Conservation (phyloP, 2,113 vertebrate species). For the Chrysochloris asiatica region DNA sequence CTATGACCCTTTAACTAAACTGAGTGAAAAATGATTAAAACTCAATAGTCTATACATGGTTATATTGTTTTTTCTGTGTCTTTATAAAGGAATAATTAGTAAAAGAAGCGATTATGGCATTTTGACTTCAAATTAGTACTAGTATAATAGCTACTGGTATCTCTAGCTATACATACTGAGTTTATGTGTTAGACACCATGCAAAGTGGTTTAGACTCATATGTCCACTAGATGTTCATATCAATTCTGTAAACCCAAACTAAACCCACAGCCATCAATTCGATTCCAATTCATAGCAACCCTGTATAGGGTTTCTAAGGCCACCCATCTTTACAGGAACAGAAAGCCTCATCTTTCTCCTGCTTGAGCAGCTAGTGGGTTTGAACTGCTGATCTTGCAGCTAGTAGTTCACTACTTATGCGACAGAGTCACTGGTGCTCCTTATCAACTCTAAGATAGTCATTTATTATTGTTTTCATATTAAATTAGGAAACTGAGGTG, state of each 20-base stretch:
- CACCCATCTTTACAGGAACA: no score
- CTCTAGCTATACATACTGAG: neutral
- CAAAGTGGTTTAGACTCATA: neutral
- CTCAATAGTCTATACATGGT: neutral
- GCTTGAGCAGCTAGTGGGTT: no score
- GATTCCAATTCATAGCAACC: no score
- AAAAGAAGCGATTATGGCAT: conserved; percentile 1
- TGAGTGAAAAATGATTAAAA: conserved; percentile 9
- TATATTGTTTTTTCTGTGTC: neutral
- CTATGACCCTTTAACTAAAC: neutral
- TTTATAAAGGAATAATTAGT: no score
- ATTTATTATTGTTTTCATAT: conserved; percentile 5
- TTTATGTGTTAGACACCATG: neutral
- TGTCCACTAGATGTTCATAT: neutral
- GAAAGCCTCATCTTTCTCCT: no score
- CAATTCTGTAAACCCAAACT: no score
- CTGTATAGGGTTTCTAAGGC: no score
- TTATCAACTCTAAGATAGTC: no score
- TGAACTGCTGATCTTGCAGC: no score
- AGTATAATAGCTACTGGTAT: neutral
- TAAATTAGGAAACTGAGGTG: conserved; percentile 34
- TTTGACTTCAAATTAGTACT: conserved; percentile 36
- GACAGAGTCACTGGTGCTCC: no score
- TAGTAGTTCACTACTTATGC: no score
- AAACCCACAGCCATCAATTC: no score